Conservation (phyloP, 2,113 vertebrate species). For the Callaeas wilsoni region DNA sequence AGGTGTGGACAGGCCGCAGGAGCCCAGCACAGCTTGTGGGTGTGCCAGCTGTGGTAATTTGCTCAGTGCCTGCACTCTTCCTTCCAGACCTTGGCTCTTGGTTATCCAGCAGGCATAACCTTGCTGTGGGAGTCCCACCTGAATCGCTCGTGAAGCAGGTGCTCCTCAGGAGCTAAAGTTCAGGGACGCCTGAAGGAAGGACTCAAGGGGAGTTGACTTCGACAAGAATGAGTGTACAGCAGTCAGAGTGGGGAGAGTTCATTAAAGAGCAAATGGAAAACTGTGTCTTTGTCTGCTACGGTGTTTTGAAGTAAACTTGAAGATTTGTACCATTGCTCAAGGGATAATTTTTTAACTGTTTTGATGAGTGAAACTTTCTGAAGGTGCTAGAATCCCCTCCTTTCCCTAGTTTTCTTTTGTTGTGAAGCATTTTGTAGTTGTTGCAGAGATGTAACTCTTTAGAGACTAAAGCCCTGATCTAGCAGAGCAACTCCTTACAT, state of each 20-base stretch:
- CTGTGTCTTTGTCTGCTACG: neutral
- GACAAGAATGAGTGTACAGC: neutral
- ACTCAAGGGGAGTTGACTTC: neutral
- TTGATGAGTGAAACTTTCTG: neutral
- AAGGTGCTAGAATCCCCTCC: neutral
- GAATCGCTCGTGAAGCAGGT: neutral
- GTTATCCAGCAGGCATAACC: neutral
- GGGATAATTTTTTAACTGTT: neutral
- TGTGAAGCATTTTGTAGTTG: neutral
- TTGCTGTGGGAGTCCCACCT: neutral
- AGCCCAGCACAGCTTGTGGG: neutral
- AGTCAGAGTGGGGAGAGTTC: neutral
- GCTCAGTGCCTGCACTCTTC: neutral
- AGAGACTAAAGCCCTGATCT: neutral
- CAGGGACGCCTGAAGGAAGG: neutral
- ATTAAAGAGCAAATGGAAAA: constrained; percentile 12
- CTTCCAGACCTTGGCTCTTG: neutral
- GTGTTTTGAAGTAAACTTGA: neutral
- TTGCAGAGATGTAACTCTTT: neutral
- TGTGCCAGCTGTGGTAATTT: neutral
- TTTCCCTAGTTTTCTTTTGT: neutral
- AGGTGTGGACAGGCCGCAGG: neutral
- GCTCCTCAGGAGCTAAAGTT: neutral
- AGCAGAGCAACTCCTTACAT: neutral
- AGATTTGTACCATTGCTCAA: neutral